These are phyloP conservation scores for Larimichthys crocea DNA, from an alignment of 2,113 vertebrate species.

Conservation along the genomic window DNA sequence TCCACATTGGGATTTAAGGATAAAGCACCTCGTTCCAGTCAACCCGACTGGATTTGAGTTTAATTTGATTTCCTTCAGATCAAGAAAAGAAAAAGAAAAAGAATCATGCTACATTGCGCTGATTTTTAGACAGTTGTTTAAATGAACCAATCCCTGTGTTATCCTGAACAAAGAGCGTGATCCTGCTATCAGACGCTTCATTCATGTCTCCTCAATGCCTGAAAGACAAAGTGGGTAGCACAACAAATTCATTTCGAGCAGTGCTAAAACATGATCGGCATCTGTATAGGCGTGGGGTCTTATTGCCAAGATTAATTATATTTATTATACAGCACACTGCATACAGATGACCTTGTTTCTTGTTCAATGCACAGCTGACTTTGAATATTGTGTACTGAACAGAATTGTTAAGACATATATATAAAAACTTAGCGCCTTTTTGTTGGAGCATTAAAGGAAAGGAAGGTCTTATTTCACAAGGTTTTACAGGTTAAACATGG, in stretches of 20 bases:
- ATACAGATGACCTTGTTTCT: constrained; percentile 70
- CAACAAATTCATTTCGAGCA: constrained; percentile 80
- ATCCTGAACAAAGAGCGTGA: constrained; percentile 77
- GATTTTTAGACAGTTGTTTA: constrained; percentile 75
- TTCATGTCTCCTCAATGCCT: constrained; percentile 77
- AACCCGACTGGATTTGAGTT: constrained; percentile 62
- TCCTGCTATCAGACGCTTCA: constrained; percentile 77
- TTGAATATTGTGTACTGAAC: constrained; percentile 53
- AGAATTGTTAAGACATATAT: constrained; percentile 35
- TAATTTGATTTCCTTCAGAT: constrained; percentile 74
- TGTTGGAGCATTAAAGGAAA: neutral
- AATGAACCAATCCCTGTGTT: constrained; percentile 73
- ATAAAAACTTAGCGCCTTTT: constrained; percentile 30
- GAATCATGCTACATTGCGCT: constrained; percentile 64
- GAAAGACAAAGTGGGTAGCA: constrained; percentile 83
- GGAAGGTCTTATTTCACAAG: constrained; percentile 3
- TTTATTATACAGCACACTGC: constrained; percentile 70
- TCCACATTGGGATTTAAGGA: constrained; percentile 40
- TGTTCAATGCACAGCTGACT: constrained; percentile 62
- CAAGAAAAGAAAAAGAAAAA: constrained; percentile 70
- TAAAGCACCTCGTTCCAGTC: constrained; percentile 64
- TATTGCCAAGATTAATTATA: constrained; percentile 77
- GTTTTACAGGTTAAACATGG: constrained; percentile 25
- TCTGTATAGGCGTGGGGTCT: constrained; percentile 72
- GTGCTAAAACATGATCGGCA: constrained; percentile 79